A percentile compares a stretch with the other conserved stretches of the same genome.
phyloP scores from a whole-genome alignment of 2,113 vertebrate genomes.

The Nesoenas mayeri region DNA sequence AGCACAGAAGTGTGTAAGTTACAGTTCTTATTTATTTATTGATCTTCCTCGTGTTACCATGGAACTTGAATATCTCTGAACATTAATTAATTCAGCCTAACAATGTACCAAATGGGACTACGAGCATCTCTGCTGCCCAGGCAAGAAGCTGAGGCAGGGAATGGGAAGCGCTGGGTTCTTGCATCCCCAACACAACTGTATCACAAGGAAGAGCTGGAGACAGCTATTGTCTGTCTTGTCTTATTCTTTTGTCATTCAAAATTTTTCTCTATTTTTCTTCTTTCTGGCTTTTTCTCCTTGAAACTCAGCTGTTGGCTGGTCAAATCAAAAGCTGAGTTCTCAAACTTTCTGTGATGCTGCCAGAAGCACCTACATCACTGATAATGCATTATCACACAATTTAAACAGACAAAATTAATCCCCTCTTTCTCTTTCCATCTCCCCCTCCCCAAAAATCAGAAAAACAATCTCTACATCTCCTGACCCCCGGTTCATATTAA shows the following conservation, averaged over 20 bases:
- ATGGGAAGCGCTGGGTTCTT: neutral
- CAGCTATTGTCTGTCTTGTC: neutral
- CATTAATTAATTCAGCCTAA: neutral
- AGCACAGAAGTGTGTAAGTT: neutral
- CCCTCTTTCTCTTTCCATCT: neutral
- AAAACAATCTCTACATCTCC: neutral
- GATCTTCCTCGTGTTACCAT: neutral
- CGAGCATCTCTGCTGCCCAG: neutral
- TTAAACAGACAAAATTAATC: neutral
- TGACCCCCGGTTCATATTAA: conserved; percentile 4
- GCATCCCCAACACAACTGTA: neutral
- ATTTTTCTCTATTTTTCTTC: neutral
- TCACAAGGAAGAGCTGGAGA: neutral
- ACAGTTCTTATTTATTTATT: neutral
- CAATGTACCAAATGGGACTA: neutral
- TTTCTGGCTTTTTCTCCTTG: neutral
- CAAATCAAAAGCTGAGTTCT: conserved; percentile 42
- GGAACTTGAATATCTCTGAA: neutral
- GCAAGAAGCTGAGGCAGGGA: neutral
- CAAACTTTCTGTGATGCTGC: neutral
- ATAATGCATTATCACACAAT: neutral
- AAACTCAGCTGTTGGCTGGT: neutral
- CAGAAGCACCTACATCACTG: neutral
- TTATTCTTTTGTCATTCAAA: neutral
- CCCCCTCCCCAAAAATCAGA: neutral